Evolutionary conservation across 2,797 vertebrate species (phyloP).

Genomic region (Lagodon rhomboides): DNA sequence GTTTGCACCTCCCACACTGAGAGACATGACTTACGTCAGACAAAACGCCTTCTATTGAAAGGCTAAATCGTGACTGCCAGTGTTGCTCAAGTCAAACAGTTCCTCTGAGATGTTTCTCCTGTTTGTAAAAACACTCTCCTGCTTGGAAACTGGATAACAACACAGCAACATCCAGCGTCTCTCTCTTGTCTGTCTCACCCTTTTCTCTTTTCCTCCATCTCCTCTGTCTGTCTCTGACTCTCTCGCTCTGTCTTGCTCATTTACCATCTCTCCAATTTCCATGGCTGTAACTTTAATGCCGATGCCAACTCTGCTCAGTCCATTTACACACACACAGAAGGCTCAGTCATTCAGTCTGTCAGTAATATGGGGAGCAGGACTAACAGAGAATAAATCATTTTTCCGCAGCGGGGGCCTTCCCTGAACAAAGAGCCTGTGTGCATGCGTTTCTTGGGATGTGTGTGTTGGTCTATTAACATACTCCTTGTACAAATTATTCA

Average conservation of each 20-base stretch:
- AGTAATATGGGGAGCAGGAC: constrained; percentile 77
- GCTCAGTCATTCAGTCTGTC: constrained; percentile 70
- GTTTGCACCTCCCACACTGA: constrained; percentile 19
- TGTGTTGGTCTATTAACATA: constrained; percentile 62
- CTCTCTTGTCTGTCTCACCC: not conserved
- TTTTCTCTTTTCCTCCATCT: constrained; percentile 3
- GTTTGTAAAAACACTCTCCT: constrained; percentile 41
- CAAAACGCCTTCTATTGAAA: not conserved
- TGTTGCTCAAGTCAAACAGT: constrained; percentile 20
- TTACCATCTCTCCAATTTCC: constrained; percentile 62
- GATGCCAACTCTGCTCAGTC: constrained; percentile 69
- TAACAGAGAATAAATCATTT: constrained; percentile 79
- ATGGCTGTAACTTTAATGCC: constrained; percentile 63
- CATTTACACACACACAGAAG: constrained; percentile 54
- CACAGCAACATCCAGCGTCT: constrained; percentile 21
- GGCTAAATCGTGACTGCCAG: constrained; percentile 11
- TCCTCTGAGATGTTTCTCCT: constrained; percentile 41
- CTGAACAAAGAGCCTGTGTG: constrained; percentile 81
- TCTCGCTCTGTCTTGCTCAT: constrained; percentile 54
- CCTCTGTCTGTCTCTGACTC: constrained; percentile 28
- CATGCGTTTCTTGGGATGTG: constrained; percentile 23
- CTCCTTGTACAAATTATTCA: constrained; percentile 60
- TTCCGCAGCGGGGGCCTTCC: constrained; percentile 67
- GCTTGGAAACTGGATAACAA: constrained; percentile 60
- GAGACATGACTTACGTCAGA: constrained; percentile 2